phyloP scores from a whole-genome alignment of 2,113 vertebrate species.

The Gambusia holbrooki region DNA sequence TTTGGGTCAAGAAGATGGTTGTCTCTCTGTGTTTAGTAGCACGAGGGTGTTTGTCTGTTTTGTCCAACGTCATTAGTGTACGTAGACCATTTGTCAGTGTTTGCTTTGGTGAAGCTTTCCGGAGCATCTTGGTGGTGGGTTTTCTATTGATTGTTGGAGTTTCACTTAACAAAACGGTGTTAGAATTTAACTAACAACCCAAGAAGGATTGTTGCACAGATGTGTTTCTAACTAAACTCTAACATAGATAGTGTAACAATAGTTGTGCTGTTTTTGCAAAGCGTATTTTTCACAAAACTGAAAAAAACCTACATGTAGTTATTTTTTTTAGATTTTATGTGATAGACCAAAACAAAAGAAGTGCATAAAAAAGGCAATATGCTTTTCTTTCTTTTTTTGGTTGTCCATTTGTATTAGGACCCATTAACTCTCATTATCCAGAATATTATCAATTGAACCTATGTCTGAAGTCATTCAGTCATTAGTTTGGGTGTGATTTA shows the following conservation, averaged over 20 bases:
- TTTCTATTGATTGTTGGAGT: conserved; percentile 2
- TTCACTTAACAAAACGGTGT: conserved; percentile 5
- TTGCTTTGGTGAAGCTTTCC: conserved; percentile 44
- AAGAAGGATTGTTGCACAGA: background rate
- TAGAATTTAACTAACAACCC: background rate
- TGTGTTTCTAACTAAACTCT: background rate
- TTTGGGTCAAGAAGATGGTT: conserved; percentile 34
- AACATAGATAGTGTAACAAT: rapidly evolving
- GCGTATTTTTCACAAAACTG: too few relatives aligned
- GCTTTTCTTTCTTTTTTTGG: too few relatives aligned
- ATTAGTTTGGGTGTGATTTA: too few relatives aligned
- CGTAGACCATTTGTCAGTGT: conserved; percentile 45
- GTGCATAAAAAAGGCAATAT: background rate
- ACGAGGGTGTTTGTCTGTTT: conserved; percentile 54
- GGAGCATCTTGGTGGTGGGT: conserved; percentile 57
- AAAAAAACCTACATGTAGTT: too few relatives aligned
- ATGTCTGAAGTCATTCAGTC: too few relatives aligned
- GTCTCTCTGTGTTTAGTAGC: conserved; percentile 53
- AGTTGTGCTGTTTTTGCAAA: too few relatives aligned
- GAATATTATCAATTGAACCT: too few relatives aligned
- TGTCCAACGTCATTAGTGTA: conserved; percentile 48
- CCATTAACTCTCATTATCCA: too few relatives aligned
- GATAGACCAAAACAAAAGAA: background rate
- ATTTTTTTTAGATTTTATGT: background rate
- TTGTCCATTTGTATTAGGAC: too few relatives aligned